A percentile compares a stretch with the other conserved stretches of the same genome.
Conservation (phyloP, 2,113 vertebrate genomes). For the Lophotis ruficrista region DNA sequence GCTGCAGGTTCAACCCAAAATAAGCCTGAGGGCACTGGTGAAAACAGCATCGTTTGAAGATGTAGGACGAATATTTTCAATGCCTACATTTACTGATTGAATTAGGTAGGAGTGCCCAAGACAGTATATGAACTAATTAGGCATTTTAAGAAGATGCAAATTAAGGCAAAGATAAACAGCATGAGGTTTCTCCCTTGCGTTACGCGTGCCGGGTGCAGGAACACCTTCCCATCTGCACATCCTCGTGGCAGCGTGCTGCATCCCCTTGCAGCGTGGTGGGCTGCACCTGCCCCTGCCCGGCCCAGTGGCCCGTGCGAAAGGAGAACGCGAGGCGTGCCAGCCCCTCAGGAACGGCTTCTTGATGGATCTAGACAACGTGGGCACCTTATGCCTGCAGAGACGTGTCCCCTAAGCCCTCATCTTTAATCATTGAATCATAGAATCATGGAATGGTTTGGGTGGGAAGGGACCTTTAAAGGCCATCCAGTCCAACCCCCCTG, state of each 20-base stretch:
- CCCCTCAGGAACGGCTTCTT: not conserved
- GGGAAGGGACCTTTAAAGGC: too few relatives aligned
- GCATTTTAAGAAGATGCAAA: slow-evolving; percentile 22
- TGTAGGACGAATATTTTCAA: not conserved
- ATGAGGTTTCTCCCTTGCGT: not conserved
- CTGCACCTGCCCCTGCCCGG: not conserved
- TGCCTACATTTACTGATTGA: not conserved
- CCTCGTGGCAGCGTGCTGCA: not conserved
- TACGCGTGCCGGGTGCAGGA: not conserved
- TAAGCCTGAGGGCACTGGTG: not conserved
- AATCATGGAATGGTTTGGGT: too few relatives aligned
- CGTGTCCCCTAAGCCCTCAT: not conserved
- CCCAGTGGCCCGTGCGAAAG: not conserved
- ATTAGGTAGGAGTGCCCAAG: not conserved
- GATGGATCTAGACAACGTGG: not conserved
- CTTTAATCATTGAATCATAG: too few relatives aligned
- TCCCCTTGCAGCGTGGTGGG: not conserved
- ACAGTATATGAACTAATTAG: not conserved
- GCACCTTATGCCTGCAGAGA: not conserved
- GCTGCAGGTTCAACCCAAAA: not conserved
- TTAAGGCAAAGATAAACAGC: slow-evolving; percentile 2
- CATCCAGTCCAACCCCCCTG: too few relatives aligned
- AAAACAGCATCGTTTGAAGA: not conserved
- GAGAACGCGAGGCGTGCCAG: not conserved
- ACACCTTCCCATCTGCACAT: not conserved